Evolutionary conservation across 2,888 invertebrate species (phyloP).

Genomic region (Drosophila borealis): DNA sequence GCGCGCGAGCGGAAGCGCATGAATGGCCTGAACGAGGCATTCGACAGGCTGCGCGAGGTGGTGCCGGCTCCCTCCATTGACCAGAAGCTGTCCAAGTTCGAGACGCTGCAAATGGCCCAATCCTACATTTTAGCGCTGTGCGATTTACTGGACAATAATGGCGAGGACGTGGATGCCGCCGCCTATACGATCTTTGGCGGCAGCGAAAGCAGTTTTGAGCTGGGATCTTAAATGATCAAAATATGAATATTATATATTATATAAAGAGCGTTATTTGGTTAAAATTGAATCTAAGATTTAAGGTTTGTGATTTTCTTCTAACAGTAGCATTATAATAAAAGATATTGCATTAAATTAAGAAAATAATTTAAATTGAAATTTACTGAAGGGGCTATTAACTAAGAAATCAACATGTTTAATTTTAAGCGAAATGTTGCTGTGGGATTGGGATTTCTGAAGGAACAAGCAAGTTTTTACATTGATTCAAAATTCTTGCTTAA

Average conservation of each 20-base stretch:
- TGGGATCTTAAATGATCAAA: conserved; percentile 8
- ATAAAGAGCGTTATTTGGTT: conserved; percentile 28
- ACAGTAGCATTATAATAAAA: conserved; percentile 30
- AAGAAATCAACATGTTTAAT: too few relatives aligned
- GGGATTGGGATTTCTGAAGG: too few relatives aligned
- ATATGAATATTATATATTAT: background rate
- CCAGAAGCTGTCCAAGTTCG: conserved; percentile 91
- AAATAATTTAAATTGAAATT: conserved; percentile 4
- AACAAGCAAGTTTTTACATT: too few relatives aligned
- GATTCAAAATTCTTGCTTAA: too few relatives aligned
- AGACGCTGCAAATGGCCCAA: conserved; percentile 92
- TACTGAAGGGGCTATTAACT: background rate
- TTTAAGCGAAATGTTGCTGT: too few relatives aligned
- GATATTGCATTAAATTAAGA: conserved; percentile 17
- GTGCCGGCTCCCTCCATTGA: conserved; percentile 90
- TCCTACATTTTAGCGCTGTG: conserved; percentile 90
- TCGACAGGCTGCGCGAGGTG: conserved; percentile 89
- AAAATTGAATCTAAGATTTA: conserved; percentile 48
- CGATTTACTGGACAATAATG: conserved; percentile 87
- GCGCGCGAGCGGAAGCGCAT: conserved; percentile 90
- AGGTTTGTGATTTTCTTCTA: conserved; percentile 68
- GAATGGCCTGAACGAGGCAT: conserved; percentile 91
- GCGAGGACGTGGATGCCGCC: conserved; percentile 60
- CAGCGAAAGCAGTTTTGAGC: conserved; percentile 51
- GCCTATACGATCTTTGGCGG: conserved; percentile 60